Base-by-base conservation (phyloP, 2,888 invertebrate genomes). In the Rambutsinella grinnellia region DNA sequence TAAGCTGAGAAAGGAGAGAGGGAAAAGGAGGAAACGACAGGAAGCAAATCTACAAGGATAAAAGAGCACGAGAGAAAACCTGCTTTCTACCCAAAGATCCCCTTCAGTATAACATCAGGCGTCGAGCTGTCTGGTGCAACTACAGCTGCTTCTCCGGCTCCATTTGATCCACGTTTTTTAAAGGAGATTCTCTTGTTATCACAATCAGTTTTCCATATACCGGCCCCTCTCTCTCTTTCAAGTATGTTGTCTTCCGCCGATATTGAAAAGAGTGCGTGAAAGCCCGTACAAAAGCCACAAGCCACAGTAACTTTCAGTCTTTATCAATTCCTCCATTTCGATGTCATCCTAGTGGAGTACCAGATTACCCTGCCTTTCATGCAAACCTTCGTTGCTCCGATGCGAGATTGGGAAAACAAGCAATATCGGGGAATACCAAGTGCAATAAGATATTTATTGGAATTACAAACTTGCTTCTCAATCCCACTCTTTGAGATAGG, bases 81-180 rank as follows among this genome's bases (percentile, higher is more conserved):
- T 70, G 61, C 61, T 62, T 46, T 53, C 56, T 49, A 36, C 23
- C 54, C 49, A 21, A 60, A 56, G 49, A 26, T 67, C 67, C 54
- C 27, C 49, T 47, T 68, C 68, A 77, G 77, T 77, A 54, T 57
- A 57, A 36, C 51, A 53, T 77, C 68, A 75, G 78, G 75, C 78
- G 78, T 78, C 78, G 70, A 75, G 75, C 78, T 74, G 78, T 78
- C 78, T 78, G 70, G 75, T 70, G 54, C 56, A 5, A 61, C 26
- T 27, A 44, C n/a, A 2, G 17, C 36, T 53, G 49, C 54, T n/a
- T 47, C 56, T 23, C 58, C 36, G 36, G 23, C 54, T 54, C 23
- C n/a, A n/a, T n/a, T n/a, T n/a, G n/a, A n/a, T n/a, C n/a, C n/a
- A n/a, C n/a, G n/a, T n/a, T n/a, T n/a, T n/a, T n/a, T n/a, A n/a